Percentiles rank a stretch among this genome's conserved stretches.
Conservation (phyloP, 2,113 vertebrate species). For the Hippocampus abdominalis region DNA sequence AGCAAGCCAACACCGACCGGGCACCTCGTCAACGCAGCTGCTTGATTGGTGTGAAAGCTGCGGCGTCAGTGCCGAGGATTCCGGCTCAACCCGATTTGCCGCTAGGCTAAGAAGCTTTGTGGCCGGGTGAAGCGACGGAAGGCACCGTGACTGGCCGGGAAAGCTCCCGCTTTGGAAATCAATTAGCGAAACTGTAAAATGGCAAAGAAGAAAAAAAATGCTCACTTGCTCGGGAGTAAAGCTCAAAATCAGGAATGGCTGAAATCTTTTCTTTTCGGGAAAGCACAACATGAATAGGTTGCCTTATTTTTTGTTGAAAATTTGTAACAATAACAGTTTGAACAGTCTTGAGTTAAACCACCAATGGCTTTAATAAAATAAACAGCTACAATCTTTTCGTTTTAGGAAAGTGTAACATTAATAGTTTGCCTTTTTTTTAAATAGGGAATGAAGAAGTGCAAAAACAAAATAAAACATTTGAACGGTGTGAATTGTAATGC, state of each 20-base stretch:
- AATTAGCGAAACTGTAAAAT: not conserved
- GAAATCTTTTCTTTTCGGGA: too few species aligned
- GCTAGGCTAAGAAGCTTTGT: constrained; percentile 70
- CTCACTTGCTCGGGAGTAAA: not conserved
- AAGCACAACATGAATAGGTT: too few species aligned
- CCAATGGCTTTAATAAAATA: too few species aligned
- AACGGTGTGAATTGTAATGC: too few species aligned
- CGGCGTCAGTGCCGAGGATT: constrained; percentile 57
- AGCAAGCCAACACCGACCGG: constrained; percentile 7
- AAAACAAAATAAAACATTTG: too few species aligned
- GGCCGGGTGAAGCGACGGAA: constrained; percentile 31
- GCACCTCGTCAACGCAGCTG: constrained; percentile 37
- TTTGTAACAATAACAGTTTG: too few species aligned
- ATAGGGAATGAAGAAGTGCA: too few species aligned
- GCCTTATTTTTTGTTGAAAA: too few species aligned
- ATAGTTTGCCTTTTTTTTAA: too few species aligned
- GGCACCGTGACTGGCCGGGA: not conserved
- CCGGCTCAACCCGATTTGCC: constrained; percentile 61
- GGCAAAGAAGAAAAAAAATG: not conserved
- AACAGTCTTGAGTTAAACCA: too few species aligned
- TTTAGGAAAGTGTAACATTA: too few species aligned
- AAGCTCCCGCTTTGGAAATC: not conserved
- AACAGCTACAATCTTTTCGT: too few species aligned
- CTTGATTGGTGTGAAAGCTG: constrained; percentile 41
- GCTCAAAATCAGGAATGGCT: not conserved